Conservation (phyloP, 2,113 vertebrate genomes). For the Scortum barcoo region DNA sequence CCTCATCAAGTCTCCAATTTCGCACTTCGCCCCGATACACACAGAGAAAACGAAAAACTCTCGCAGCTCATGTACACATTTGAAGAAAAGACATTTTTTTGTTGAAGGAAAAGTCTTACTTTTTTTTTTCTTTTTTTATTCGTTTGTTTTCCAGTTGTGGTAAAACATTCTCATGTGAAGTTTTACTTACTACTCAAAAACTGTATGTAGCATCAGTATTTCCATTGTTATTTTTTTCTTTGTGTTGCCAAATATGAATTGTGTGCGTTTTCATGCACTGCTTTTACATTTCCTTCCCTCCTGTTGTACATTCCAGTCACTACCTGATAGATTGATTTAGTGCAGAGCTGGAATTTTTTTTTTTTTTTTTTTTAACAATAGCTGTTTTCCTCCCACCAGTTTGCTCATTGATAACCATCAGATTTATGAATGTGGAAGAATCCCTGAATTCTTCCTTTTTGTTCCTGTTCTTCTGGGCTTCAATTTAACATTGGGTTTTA, state of each 20-base stretch:
- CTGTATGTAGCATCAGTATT: constrained; percentile 85
- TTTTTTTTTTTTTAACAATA: constrained; percentile 48
- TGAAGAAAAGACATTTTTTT: constrained; percentile 84
- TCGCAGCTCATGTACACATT: constrained; percentile 77
- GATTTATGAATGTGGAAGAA: constrained; percentile 78
- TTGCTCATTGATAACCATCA: constrained; percentile 67
- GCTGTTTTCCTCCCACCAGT: constrained; percentile 57
- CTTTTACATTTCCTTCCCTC: constrained; percentile 68
- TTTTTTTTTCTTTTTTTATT: constrained; percentile 48
- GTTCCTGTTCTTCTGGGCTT: constrained; percentile 65
- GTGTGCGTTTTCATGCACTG: constrained; percentile 77
- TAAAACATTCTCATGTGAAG: constrained; percentile 81
- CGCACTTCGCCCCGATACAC: constrained; percentile 67
- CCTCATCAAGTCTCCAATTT: constrained; percentile 79
- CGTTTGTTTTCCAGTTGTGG: constrained; percentile 62
- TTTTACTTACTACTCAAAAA: constrained; percentile 78
- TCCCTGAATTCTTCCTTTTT: constrained; percentile 54
- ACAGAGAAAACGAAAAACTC: constrained; percentile 66
- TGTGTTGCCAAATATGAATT: constrained; percentile 84
- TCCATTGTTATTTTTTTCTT: constrained; percentile 75
- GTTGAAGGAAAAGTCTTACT: constrained; percentile 76
- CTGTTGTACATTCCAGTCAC: constrained; percentile 80
- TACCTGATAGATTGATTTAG: constrained; percentile 68
- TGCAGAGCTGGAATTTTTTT: constrained; percentile 53
- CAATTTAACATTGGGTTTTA: constrained; percentile 55